Evolutionary conservation across 2,888 invertebrate species (phyloP), one percentile per base, ranked within the genome.

Genomic region (Emmelina monodactyla): DNA sequence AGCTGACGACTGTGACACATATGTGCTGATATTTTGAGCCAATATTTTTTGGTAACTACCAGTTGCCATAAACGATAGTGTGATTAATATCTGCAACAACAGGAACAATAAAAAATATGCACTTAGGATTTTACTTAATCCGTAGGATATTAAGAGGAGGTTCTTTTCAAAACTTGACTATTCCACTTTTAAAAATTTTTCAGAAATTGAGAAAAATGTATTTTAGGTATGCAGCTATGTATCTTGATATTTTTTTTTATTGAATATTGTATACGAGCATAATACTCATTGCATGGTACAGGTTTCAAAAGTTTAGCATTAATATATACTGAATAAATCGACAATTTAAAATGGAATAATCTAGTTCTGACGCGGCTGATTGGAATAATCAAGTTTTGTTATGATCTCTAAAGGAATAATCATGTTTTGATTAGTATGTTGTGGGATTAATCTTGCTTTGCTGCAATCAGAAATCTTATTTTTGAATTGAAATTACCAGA

Each of bases 111-210:
- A n/a, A n/a, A n/a, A n/a, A n/a, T n/a, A n/a, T n/a, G n/a, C n/a
- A n/a, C n/a, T n/a, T n/a, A n/a, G n/a, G n/a, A n/a, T n/a, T n/a
- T n/a, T n/a, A n/a, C n/a, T n/a, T n/a, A n/a, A n/a, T n/a, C n/a
- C n/a, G n/a, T n/a, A n/a, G n/a, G n/a, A n/a, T n/a, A n/a, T n/a
- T n/a, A n/a, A n/a, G 25, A 25, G 25, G 25, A 25, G 25, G 25
- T 25, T 25, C 25, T 25, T 25, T 25, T 25, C 25, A 25, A 25
- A 25, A 25, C 25, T 25, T 25, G 25, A 25, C 25, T 25, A 25
- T 25, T 25, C 25, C 25, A 25, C 25, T 25, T 25, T 25, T 25
- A 4, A 7, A n/a, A 25, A 7, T 25, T 25, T 25, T 25, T 25
- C 25, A 25, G n/a, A 25, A 25, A 7, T 25, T 25, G 25, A 25